Evolutionary conservation across 2,113 vertebrate genomes (phyloP), one percentile per base, ranked within the genome.

Genomic region (Nicator chloris): DNA sequence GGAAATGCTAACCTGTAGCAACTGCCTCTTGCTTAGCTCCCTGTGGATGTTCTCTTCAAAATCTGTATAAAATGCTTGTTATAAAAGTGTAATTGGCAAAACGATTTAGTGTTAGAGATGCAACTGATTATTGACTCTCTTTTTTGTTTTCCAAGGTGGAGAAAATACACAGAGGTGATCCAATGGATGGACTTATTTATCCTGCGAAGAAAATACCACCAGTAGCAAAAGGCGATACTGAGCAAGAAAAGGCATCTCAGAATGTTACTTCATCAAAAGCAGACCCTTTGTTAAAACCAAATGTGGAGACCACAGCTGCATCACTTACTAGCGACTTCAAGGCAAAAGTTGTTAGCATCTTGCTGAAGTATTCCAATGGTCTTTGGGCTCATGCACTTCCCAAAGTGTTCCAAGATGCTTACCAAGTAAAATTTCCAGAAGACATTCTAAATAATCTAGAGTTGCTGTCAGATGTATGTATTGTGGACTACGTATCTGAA

Each of bases 341-440:
- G 81, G 90, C 98, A 71, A 98, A 97, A 82, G 93, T 99, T 66
- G 97, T 97, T 26, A 96, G 98, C 88, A 97, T 99, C 83, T 97
- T 99, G 90, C 81, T 90, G 40, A 99, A 98, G 88, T 99, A 99
- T 95, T 98, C 97, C 37, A 97, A 40, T 26, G 99, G 99, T 53
- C 96, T 99, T 80, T 99, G 99, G 99, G 98, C 98, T 61, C 98
- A 98, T 33, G 98, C 99, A 3, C 97, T 99, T 92, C 99, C 99
- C 8, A 98, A 98, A 95, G 97, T 99, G 54, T 99, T 98, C 77
- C 97, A 98, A 96, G 98, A 99, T 13, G 96, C 97, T 4, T 99
- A 98, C 95, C 98, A 98, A 97, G 91, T 76, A 28, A 97, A 98
- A 21, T 98, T 99, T 80, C 99, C 99, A 3, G 94, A 98, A 69